Conservation (phyloP, 2,113 vertebrate genomes). For the Aphyosemion australe region DNA sequence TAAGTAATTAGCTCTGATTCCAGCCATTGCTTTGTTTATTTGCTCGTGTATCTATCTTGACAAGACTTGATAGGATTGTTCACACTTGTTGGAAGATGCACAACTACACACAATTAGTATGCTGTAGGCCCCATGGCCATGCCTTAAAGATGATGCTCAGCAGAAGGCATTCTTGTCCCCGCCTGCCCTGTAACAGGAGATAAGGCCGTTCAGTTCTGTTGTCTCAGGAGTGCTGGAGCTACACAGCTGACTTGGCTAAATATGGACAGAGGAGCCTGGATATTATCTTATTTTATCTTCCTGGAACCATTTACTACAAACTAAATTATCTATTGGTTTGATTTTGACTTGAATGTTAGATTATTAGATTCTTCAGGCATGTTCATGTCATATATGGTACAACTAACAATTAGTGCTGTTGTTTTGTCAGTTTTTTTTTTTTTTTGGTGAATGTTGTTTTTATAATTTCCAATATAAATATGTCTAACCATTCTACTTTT, state of each 20-base stretch:
- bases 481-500: no score
- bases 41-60: conserved; percentile 34
- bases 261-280: conserved; percentile 19
- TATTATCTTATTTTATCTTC: background rate
- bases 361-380: background rate
- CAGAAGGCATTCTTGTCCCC: conserved; percentile 20
- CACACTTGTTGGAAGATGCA: conserved; percentile 25
- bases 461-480: no score
- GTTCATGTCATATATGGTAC: background rate
- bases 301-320: background rate
- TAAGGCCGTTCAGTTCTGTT: conserved; percentile 27
- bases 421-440: no score
- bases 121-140: background rate
- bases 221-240: conserved; percentile 14
- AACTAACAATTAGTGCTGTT: background rate
- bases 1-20: conserved; percentile 54
- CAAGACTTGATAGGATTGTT: conserved; percentile 46
- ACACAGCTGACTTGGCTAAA: conserved; percentile 33
- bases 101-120: background rate
- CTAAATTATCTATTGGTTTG: background rate
- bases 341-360: conserved; percentile 11
- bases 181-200: conserved; percentile 29
- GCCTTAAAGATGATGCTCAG: conserved; percentile 30
- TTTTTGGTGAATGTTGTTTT: no score
- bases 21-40: conserved; percentile 46